Evolutionary conservation across 1,140 invertebrate species (phyloP).

Genomic region (Frieseomelitta varia): DNA sequence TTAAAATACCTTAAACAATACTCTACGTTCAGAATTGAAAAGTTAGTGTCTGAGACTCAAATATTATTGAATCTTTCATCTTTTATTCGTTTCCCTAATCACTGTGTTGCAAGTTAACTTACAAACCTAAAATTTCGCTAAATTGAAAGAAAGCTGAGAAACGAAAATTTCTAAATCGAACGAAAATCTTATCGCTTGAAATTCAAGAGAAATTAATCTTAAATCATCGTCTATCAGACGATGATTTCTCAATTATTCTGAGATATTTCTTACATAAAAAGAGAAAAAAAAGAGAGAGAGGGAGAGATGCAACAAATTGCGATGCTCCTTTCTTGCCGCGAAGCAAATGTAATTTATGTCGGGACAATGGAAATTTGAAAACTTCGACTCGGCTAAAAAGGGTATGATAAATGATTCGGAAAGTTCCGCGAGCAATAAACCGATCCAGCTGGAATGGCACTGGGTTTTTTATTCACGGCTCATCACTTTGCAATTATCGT

Average conservation of each 20-base stretch:
- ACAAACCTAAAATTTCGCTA: neutral
- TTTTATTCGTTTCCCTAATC: neutral
- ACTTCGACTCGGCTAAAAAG: neutral
- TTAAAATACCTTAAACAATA: too few species aligned
- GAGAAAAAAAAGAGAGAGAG: too few species aligned
- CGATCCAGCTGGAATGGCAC: neutral
- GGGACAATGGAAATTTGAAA: neutral
- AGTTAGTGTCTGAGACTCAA: too few species aligned
- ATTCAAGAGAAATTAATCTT: neutral
- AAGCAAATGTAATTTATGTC: neutral
- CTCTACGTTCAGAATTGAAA: too few species aligned
- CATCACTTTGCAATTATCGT: constrained; percentile 41
- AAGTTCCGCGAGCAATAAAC: neutral
- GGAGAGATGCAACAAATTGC: neutral
- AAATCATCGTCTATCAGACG: neutral
- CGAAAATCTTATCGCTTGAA: too few species aligned
- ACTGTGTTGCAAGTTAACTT: neutral
- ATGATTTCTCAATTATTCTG: neutral
- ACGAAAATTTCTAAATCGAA: too few species aligned
- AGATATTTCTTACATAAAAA: too few species aligned
- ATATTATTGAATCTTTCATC: too few species aligned
- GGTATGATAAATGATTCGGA: constrained; percentile 14
- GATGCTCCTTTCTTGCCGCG: neutral
- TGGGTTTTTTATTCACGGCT: constrained; percentile 20
- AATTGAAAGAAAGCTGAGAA: neutral